Conservation (phyloP, 2,888 invertebrate species). For the Oscheius sp. region DNA sequence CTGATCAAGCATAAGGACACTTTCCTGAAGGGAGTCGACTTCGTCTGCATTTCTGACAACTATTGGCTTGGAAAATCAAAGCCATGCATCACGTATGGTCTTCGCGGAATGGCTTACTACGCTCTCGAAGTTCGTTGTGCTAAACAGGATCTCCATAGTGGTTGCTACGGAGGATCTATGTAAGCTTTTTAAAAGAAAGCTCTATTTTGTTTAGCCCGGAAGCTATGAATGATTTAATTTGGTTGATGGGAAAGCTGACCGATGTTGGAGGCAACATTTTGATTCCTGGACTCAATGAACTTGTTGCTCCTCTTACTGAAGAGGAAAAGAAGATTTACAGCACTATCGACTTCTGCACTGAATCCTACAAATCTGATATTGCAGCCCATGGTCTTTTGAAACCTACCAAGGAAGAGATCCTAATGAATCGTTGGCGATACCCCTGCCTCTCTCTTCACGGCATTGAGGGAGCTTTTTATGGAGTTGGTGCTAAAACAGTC, state of each 20-base stretch:
- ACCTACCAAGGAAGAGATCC: conserved; percentile 78
- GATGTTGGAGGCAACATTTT: conserved; percentile 85
- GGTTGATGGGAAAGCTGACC: conserved; percentile 83
- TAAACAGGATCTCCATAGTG: conserved; percentile 91
- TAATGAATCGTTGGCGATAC: conserved; percentile 94
- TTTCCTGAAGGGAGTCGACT: conserved; percentile 79
- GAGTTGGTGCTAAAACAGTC: conserved; percentile 86
- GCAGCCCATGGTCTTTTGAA: conserved; percentile 78
- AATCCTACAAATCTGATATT: conserved; percentile 74
- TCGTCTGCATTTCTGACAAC: conserved; percentile 96
- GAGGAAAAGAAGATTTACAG: conserved; percentile 78
- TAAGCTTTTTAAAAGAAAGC: conserved; percentile 73
- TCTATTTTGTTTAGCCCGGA: conserved; percentile 74
- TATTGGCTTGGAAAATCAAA: conserved; percentile 97
- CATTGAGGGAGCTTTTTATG: conserved; percentile 91
- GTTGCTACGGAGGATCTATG: conserved; percentile 92
- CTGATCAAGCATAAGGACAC: conserved; percentile 74
- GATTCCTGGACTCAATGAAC: conserved; percentile 79
- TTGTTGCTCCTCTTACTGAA: conserved; percentile 77
- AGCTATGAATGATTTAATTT: conserved; percentile 89
- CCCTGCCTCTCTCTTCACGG: conserved; percentile 93
- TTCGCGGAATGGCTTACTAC: conserved; percentile 83
- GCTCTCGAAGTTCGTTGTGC: conserved; percentile 82
- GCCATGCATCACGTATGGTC: conserved; percentile 94
- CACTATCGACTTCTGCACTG: conserved; percentile 84